Base-by-base conservation (phyloP, 2,113 vertebrate species). In the Grantiella picta region DNA sequence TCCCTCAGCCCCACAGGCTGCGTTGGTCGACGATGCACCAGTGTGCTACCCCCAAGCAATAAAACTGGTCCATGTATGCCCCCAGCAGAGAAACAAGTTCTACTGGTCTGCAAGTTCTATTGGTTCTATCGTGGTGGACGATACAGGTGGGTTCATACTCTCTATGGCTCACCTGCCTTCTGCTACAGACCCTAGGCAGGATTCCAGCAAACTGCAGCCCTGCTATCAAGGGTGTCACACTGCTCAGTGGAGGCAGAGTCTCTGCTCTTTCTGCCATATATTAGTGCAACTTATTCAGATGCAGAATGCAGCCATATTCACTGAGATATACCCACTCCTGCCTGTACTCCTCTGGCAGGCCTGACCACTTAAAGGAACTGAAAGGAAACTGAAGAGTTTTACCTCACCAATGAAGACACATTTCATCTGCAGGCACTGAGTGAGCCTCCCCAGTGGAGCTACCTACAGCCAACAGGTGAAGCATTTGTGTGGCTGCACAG, bases 11-110 rank as follows among this genome's bases (percentile, higher is more conserved):
- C 27, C 47, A 82, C 1, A 1, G 13, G n/a, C 31, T 40, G 56
- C 3, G 0, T 0, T 20, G 15, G 45, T 22, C 3, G 2, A 50
- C 40, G 69, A 53, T 5, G 7, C 8, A 68, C 8, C 35, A n/a
- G 15, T 6, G 9, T 11, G 35, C 65, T 44, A 42, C 17, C 18
- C 25, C 5, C 66, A 86, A 56, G 57, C 38, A 76, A 69, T 1
- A 27, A 15, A 80, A 52, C 49, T 56, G 50, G 20, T 88, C n/a
- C 86, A 53, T 6, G 31, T 11, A 8, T 3, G 25, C 5, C 56
- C 13, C 24, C 42, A 25, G 45, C 24, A 40, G 23, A 82, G 53
- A 52, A 80, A 53, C 40, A 35, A 16, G 10, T 27, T 49, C 28
- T 10, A 1, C 1, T 59, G 36, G 3, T 40, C 75, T 57, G n/a